Base-by-base conservation (phyloP, 2,113 vertebrate species). In the Nannospalax galili region DNA sequence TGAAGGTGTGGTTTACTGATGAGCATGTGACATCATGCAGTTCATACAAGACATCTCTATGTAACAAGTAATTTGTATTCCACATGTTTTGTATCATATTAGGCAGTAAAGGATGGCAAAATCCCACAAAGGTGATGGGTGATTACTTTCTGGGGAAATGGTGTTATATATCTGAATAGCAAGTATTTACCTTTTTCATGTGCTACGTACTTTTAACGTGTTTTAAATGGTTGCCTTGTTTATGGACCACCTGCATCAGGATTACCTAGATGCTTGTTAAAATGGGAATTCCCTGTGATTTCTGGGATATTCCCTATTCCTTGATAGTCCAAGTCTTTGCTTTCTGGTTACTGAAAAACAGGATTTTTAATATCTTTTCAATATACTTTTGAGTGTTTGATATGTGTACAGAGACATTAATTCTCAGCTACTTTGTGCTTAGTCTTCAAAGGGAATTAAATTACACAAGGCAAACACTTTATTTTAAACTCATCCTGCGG, bases 281-380 rank as follows among this genome's bases (percentile, higher is more conserved):
- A 37, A 19, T 73, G 52, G 7, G 35, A 88, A 58, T 74, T 92
- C 80, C 70, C 73, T 7, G 56, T 62, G 58, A 79, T 10, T 77
- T 20, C 35, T 73, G 20, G 42, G 58, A 35, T 22, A 40, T 22
- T 35, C 52, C 32, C 12, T 48, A 40, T 81, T 79, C 35, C 62
- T 88, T 45, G 79, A 7, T 3, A 77, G 45, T 6, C 6, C n/a
- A 89, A 62, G 62, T 81, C 58, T 14, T 74, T 10, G 69, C 4
- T 74, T 94, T 65, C 17, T 72, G 37, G 60, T 88, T 87, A 20
- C 37, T 92, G 69, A 75, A 86, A 86, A 78, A 81, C 22, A 40
- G 12, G 12, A 86, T 42, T 89, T 93, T 86, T 86, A 96, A 56
- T 16, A 67, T 86, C 62, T 79, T 24, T 37, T 94, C 69, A 86